Evolutionary conservation across 2,888 invertebrate genomes (phyloP), one percentile per base, ranked within the genome.

Genomic region (Malthinus seriepunctatus): DNA sequence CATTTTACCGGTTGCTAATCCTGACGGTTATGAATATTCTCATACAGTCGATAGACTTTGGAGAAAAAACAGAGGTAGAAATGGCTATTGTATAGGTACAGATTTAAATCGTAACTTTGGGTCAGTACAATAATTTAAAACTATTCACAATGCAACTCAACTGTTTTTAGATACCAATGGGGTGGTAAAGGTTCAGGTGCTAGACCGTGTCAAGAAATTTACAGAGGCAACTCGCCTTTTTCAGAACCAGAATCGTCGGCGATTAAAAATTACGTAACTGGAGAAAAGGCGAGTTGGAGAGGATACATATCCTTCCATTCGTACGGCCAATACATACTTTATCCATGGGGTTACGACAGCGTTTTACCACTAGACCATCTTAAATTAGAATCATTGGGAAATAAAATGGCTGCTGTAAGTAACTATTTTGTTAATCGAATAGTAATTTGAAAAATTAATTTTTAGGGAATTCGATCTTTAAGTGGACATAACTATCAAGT

Each of bases 61-160:
- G 95, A 82, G 91, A 49, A 91, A 92, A 71, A 91, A 91, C 71
- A 81, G 91, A 48, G 83, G 73, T 68, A 80, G 76, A 73, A 81
- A 78, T 0, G 87, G 86, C 10, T 78, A 79, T 37, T 92, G 93
- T 69, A 79, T 85, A 0, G 93, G 93, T 0, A 88, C 88, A 0
- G 93, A 94, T 76, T 83, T 93, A 1, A 93, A 93, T 73, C 85
- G 95, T 62, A 95, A 95, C 78, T 95, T 91, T 73, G 91, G 91
- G 81, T 77, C 66, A 65, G 66, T 51, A 38, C 32, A 35, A 32
- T 14, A 82, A 75, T 63, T 3, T 9, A 35, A 74, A 79, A 9
- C 12, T 34, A 23, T 23, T 23, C 23, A 5, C 23, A 23, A 23
- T 5, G 2, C 2, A 23, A 2, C 23, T 11, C 10, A 1, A 11